These are phyloP conservation scores for Barypeithes pellucidus DNA, from an alignment of 2,888 invertebrate genomes.

Conservation along the genomic window DNA sequence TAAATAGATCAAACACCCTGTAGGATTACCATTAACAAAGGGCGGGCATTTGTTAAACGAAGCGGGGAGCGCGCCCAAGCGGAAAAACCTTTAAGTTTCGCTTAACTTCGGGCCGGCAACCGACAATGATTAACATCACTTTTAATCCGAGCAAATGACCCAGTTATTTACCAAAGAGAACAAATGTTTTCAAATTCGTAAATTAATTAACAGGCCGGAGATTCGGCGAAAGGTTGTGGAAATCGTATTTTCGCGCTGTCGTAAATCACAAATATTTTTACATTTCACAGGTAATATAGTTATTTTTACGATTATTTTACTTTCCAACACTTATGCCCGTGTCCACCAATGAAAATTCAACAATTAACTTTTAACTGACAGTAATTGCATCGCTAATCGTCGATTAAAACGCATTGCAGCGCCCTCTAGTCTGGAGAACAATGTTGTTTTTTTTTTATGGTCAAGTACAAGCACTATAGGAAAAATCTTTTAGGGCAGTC, in stretches of 20 bases:
- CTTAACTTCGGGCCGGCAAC: constrained; percentile 55
- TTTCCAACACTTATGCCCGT: too few species aligned
- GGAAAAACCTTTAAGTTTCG: constrained; percentile 57
- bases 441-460: too few species aligned
- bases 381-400: too few species aligned
- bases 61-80: constrained; percentile 52
- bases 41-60: constrained; percentile 44
- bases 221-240: constrained; percentile 7
- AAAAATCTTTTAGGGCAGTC: too few species aligned
- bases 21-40: constrained; percentile 46
- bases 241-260: constrained; percentile 21
- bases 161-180: constrained; percentile 54
- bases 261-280: constrained; percentile 30
- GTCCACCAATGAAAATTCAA: too few species aligned
- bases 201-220: constrained; percentile 44
- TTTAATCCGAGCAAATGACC: constrained; percentile 56
- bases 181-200: constrained; percentile 50
- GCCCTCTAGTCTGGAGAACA: too few species aligned
- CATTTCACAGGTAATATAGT: too few species aligned
- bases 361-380: too few species aligned
- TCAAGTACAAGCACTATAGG: too few species aligned
- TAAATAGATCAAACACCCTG: constrained; percentile 28
- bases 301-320: too few species aligned
- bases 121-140: constrained; percentile 58
- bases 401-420: too few species aligned